phyloP scores from a whole-genome alignment of 2,797 vertebrate species.

The Poeciliopsis turneri region DNA sequence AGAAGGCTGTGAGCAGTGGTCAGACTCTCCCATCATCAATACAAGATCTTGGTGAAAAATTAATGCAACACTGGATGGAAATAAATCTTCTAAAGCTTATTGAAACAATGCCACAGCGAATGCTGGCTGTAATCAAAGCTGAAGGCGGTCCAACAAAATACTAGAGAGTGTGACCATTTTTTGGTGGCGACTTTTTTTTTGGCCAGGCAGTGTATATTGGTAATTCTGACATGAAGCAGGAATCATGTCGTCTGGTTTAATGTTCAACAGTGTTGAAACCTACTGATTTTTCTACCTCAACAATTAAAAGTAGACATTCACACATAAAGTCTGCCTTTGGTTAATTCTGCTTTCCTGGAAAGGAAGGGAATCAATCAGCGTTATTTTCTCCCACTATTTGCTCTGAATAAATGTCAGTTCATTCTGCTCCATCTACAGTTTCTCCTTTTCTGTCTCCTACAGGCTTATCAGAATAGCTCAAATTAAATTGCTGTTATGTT shows the following conservation, averaged over 20 bases:
- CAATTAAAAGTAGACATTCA: conserved; percentile 24
- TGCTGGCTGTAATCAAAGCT: too few species aligned
- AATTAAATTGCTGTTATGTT: conserved; percentile 65
- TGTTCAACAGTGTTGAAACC: not conserved
- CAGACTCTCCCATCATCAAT: too few species aligned
- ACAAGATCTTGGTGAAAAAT: too few species aligned
- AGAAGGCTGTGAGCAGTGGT: too few species aligned
- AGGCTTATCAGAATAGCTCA: conserved; percentile 59
- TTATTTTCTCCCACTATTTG: conserved; percentile 55
- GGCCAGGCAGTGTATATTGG: too few species aligned
- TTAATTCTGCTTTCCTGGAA: conserved; percentile 35
- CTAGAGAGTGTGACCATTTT: too few species aligned
- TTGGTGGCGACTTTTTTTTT: too few species aligned
- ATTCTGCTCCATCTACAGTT: conserved; percentile 37
- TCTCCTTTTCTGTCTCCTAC: conserved; percentile 26
- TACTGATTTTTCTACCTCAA: conserved; percentile 32
- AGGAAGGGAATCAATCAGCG: conserved; percentile 42
- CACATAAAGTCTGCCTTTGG: conserved; percentile 21
- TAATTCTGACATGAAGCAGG: not conserved
- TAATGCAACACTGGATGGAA: too few species aligned
- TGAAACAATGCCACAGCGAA: too few species aligned
- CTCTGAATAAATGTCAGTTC: conserved; percentile 54
- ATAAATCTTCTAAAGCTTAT: too few species aligned
- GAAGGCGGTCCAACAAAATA: too few species aligned
- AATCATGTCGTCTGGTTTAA: not conserved